Evolutionary conservation across 1,140 invertebrate species (phyloP), one percentile per base, ranked within the genome.

Genomic region (Drosophila cardini): DNA sequence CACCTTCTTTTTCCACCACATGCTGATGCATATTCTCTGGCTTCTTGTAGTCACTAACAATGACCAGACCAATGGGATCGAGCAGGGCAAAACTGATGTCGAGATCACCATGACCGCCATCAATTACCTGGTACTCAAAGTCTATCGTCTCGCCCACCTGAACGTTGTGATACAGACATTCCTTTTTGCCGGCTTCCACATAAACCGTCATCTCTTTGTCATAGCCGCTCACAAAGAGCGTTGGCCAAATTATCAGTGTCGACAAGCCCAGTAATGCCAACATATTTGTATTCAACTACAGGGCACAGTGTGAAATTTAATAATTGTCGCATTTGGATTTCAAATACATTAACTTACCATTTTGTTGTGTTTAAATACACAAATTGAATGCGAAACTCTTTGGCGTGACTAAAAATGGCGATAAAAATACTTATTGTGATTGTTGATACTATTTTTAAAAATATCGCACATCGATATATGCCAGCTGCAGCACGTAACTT

Each of bases 51-150:
- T 96, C 96, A 1, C 94, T 93, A 0, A 95, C 93, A 3, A 97
- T 87, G 3, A 95, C 93, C 67, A 94, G 84, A 4, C 95, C 95
- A 38, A 93, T 93, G 7, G 96, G 96, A 43, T 95, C 94, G 0
- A 93, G 77, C 21, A 97, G 72, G 52, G 94, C 93, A 91, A 96
- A 96, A 30, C 94, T 95, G n/a, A 97, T 95, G 89, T 97, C 96
- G 68, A 97, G 90, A 68, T 96, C 96, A 0, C 96, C 96, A 67
- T 95, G 94, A 0, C 94, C 93, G 18, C 96, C 95, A 90, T 96
- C 95, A 80, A 97, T 96, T 0, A 96, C 96, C 93, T 96, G 96
- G 91, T 96, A 96, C 85, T 96, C 95, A 30, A 96, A 92, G 80
- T 96, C 95, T 58, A 96, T 94, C 4, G 93, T 92, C 90, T 95